Evolutionary conservation across 2,888 invertebrate genomes (phyloP).

Genomic region (Campoplex nolae): DNA sequence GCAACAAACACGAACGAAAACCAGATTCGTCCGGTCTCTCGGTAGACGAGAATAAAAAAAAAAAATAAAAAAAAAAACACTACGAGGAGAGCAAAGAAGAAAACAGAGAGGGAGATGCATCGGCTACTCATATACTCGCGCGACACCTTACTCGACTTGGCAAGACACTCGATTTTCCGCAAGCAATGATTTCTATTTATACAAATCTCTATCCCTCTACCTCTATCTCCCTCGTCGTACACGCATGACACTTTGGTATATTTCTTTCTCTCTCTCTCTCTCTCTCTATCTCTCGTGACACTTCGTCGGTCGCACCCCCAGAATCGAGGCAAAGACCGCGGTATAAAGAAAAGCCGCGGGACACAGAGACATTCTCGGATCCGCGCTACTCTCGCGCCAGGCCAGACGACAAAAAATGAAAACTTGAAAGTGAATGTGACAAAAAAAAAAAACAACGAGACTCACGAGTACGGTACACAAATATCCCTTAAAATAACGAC

Average conservation of each 20-base stretch:
- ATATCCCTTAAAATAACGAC: slow-evolving; percentile 33
- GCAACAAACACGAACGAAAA: slow-evolving; percentile 68
- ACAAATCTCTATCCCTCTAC: slow-evolving; percentile 37
- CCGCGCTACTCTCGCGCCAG: slow-evolving; percentile 63
- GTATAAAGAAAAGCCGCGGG: slow-evolving; percentile 27
- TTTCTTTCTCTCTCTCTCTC: slow-evolving; percentile 21
- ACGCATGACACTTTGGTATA: slow-evolving; percentile 58
- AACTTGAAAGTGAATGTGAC: slow-evolving; percentile 53
- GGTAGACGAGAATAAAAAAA: slow-evolving; percentile 28
- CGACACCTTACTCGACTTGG: slow-evolving; percentile 83
- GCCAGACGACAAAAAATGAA: slow-evolving; percentile 64
- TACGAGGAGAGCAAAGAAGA: slow-evolving; percentile 60
- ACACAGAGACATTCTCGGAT: slow-evolving; percentile 45
- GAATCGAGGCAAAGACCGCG: slow-evolving; percentile 63
- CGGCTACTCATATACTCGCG: slow-evolving; percentile 69
- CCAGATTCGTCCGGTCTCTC: slow-evolving; percentile 78
- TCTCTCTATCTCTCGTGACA: slow-evolving; percentile 48
- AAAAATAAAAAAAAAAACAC: neutral
- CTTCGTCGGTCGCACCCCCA: slow-evolving; percentile 49
- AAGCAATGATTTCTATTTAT: slow-evolving; percentile 72
- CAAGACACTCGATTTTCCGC: slow-evolving; percentile 77
- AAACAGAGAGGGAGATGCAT: slow-evolving; percentile 57
- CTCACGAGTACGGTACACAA: slow-evolving; percentile 33
- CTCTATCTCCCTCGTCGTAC: slow-evolving; percentile 42
- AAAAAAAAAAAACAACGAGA: slow-evolving; percentile 24